Evolutionary conservation across 2,113 vertebrate species (phyloP).

Genomic region (Chlamydotis undulata): DNA sequence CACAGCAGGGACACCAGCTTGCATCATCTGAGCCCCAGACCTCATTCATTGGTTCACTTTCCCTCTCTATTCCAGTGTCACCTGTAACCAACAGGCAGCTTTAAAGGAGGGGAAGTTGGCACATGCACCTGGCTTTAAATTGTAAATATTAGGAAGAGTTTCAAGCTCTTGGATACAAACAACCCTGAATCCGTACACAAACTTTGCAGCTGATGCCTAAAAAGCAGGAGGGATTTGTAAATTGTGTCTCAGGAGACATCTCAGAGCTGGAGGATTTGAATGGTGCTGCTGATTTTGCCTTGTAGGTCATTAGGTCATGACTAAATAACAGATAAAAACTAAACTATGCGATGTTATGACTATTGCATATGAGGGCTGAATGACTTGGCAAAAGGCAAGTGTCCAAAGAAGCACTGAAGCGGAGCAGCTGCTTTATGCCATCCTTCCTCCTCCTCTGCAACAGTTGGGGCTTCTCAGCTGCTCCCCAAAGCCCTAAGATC

Average conservation of each 20-base stretch:
- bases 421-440: neutral
- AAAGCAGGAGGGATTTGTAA: neutral
- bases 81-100: neutral
- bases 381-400: neutral
- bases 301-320: neutral
- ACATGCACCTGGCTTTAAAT: neutral
- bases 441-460: neutral
- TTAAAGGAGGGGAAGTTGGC: neutral
- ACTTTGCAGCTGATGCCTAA: neutral
- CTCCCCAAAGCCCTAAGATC: neutral
- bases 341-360: conserved; percentile 16
- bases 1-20: neutral
- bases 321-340: conserved; percentile 1
- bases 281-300: neutral
- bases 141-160: neutral
- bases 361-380: neutral
- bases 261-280: neutral
- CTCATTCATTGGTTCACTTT: neutral
- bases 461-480: neutral
- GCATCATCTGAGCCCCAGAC: neutral
- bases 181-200: neutral
- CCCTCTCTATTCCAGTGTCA: neutral
- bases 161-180: neutral
- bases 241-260: neutral
- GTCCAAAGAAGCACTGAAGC: neutral